Conservation (phyloP, 2,888 invertebrate species). For the Schrankia costaestrigalis region DNA sequence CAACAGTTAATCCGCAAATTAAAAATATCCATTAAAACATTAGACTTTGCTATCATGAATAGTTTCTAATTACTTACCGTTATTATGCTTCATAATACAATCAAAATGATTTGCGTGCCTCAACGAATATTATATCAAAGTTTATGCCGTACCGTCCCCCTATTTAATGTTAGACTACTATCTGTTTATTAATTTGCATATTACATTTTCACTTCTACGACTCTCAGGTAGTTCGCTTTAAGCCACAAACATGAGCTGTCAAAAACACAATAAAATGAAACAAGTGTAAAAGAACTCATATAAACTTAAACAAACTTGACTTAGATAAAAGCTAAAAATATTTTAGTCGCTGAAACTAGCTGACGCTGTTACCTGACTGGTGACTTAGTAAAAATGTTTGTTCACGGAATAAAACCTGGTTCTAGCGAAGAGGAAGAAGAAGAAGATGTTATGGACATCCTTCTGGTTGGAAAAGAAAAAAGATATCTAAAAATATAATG, state of each 20-base stretch:
- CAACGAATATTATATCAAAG: constrained; percentile 41
- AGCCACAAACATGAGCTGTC: constrained; percentile 36
- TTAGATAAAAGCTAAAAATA: too few relatives aligned
- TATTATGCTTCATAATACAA: constrained; percentile 22
- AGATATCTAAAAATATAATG: too few relatives aligned
- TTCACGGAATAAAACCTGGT: constrained; percentile 77
- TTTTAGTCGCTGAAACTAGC: background rate
- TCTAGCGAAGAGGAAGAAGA: constrained; percentile 81
- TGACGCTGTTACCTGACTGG: too few relatives aligned
- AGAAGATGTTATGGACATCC: constrained; percentile 78
- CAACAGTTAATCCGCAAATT: too few relatives aligned
- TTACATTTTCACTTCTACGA: constrained; percentile 52
- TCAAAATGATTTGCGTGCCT: constrained; percentile 55
- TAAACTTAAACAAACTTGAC: too few relatives aligned
- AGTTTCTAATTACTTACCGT: constrained; percentile 19
- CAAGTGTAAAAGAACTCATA: too few relatives aligned
- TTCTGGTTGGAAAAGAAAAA: constrained; percentile 60
- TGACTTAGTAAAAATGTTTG: constrained; percentile 77
- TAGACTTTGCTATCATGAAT: constrained; percentile 17
- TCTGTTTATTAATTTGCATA: constrained; percentile 71
- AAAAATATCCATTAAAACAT: constrained; percentile 1
- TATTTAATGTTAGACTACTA: constrained; percentile 63
- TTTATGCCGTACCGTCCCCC: constrained; percentile 63
- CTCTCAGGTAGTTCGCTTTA: constrained; percentile 42
- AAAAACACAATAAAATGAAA: constrained; percentile 15